Conservation (phyloP, 2,888 invertebrate genomes). For the Synanthedon andrenaeformis region DNA sequence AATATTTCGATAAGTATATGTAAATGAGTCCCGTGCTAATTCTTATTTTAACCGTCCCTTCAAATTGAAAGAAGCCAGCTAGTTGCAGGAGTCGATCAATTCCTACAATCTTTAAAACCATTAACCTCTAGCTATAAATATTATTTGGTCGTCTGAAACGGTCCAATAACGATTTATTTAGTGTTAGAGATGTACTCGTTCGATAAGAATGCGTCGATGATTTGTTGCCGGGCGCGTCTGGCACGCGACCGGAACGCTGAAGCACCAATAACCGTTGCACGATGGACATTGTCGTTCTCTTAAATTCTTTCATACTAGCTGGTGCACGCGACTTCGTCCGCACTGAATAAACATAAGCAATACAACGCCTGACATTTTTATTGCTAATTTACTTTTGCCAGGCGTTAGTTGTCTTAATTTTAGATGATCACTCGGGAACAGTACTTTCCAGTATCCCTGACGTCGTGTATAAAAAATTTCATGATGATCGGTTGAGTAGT, state of each 20-base stretch:
- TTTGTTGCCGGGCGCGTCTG: constrained; percentile 40
- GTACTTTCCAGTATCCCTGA: too few species aligned
- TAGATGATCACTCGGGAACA: too few species aligned
- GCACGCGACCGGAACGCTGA: constrained; percentile 35
- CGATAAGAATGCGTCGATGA: constrained; percentile 54
- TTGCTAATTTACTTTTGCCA: too few species aligned
- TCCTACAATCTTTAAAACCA: constrained; percentile 50
- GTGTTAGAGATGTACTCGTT: constrained; percentile 55
- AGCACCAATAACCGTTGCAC: constrained; percentile 19
- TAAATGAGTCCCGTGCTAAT: too few species aligned
- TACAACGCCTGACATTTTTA: too few species aligned
- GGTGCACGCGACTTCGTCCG: too few species aligned
- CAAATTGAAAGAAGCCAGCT: not conserved
- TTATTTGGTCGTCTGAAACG: constrained; percentile 40
- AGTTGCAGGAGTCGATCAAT: constrained; percentile 42
- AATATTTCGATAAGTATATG: too few species aligned
- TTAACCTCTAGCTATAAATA: constrained; percentile 53
- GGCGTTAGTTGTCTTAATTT: too few species aligned
- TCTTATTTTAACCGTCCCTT: not conserved
- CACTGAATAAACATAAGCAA: too few species aligned
- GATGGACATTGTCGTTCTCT: constrained; percentile 9
- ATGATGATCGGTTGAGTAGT: too few species aligned
- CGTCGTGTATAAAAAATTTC: too few species aligned
- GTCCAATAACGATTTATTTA: constrained; percentile 51
- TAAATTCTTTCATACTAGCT: too few species aligned